These are phyloP conservation scores for Macaca nemestrina DNA, from an alignment of 2,113 vertebrate species.

Conservation along the genomic window DNA sequence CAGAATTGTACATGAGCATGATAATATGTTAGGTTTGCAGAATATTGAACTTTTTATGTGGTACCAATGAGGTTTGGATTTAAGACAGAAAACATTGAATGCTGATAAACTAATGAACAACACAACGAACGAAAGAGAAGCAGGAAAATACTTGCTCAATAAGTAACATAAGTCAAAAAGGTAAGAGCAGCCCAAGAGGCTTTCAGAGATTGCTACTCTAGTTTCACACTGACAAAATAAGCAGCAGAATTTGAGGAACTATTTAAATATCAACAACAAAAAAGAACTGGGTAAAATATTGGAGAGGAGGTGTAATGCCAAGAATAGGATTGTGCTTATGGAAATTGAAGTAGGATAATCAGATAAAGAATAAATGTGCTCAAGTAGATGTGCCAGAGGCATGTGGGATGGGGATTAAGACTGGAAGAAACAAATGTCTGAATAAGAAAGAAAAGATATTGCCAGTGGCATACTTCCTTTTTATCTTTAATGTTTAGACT, in stretches of 20 bases:
- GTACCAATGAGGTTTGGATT: background rate
- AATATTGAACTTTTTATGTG: background rate
- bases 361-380: background rate
- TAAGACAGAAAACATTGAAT: background rate
- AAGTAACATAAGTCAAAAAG: constrained; percentile 2
- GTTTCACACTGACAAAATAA: constrained; percentile 2
- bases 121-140: background rate
- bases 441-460: background rate
- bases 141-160: background rate
- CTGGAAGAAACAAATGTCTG: background rate
- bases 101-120: constrained; percentile 5
- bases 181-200: background rate
- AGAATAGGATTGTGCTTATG: background rate
- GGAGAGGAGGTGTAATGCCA: background rate
- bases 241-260: background rate
- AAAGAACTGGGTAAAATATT: background rate
- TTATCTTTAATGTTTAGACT: constrained; percentile 5
- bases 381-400: background rate
- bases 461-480: background rate
- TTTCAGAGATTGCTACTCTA: background rate
- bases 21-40: background rate
- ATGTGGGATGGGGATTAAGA: background rate
- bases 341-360: constrained; percentile 3
- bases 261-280: background rate
- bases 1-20: background rate